A percentile compares a stretch with the other conserved stretches of the same genome.
Evolutionary conservation across 2,113 vertebrate genomes (phyloP).

Genomic region (Pterocles orientalis): DNA sequence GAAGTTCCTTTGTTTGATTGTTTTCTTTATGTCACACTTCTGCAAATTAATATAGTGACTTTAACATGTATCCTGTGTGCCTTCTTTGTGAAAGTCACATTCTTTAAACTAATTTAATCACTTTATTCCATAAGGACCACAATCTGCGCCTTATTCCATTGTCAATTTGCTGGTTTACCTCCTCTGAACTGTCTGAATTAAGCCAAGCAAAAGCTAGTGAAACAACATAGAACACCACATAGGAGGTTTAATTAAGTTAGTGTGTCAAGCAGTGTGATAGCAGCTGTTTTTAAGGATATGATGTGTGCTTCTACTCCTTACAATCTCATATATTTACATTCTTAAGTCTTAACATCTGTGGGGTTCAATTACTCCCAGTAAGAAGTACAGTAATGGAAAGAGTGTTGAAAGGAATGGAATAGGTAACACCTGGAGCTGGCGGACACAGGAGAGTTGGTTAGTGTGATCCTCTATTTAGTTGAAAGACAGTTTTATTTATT

Average conservation of each 20-base stretch:
- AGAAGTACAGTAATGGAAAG: neutral
- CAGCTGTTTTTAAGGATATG: neutral
- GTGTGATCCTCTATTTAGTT: neutral
- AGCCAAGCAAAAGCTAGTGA: neutral
- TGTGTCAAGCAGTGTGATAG: neutral
- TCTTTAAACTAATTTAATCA: neutral
- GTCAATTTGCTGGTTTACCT: neutral
- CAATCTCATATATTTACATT: neutral
- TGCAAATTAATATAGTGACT: neutral
- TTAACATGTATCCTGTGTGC: neutral
- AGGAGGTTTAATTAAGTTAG: neutral
- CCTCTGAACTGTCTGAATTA: neutral
- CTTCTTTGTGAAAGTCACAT: neutral
- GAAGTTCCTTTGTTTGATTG: neutral
- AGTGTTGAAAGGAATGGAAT: neutral
- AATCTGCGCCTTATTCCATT: neutral
- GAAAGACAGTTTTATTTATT: neutral
- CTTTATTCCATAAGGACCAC: neutral
- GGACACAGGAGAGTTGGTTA: neutral
- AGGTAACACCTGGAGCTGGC: neutral
- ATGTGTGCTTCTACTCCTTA: neutral
- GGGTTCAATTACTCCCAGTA: neutral
- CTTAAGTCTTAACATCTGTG: neutral
- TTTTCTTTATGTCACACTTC: neutral
- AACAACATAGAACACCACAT: neutral